Evolutionary conservation across 2,888 invertebrate species (phyloP).

Genomic region (Chirona hameri): DNA sequence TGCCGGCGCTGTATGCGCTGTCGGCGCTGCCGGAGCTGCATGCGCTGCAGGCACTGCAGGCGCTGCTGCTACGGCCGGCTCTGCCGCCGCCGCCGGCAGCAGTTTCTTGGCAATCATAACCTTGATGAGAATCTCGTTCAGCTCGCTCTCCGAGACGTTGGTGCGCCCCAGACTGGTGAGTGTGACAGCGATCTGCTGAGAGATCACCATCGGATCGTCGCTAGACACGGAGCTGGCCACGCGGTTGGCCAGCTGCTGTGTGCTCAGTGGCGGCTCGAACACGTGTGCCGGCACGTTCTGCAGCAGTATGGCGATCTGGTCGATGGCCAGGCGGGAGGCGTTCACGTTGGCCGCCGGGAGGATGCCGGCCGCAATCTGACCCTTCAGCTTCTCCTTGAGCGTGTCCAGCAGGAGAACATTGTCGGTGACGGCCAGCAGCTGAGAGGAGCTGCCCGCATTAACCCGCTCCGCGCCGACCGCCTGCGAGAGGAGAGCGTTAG

Average conservation of each 20-base stretch:
- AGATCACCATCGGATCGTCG: slow-evolving; percentile 71
- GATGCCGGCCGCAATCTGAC: slow-evolving; percentile 68
- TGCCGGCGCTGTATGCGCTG: too few relatives aligned
- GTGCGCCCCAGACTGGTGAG: slow-evolving; percentile 74
- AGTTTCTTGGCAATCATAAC: slow-evolving; percentile 28
- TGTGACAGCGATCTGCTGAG: slow-evolving; percentile 74
- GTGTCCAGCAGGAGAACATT: slow-evolving; percentile 74
- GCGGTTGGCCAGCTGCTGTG: slow-evolving; percentile 34
- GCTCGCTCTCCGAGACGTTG: slow-evolving; percentile 71
- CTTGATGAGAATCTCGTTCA: slow-evolving; percentile 73
- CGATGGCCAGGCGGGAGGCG: slow-evolving; percentile 69
- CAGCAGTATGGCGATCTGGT: slow-evolving; percentile 69
- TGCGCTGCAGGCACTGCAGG: too few relatives aligned
- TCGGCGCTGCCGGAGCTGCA: background rate
- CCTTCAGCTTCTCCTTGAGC: slow-evolving; percentile 78
- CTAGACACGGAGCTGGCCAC: slow-evolving; percentile 25
- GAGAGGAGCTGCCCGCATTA: slow-evolving; percentile 57
- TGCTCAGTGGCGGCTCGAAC: slow-evolving; percentile 44
- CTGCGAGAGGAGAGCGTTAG: slow-evolving; percentile 69
- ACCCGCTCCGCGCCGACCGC: slow-evolving; percentile 68
- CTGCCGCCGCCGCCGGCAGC: background rate
- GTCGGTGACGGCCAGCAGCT: slow-evolving; percentile 63
- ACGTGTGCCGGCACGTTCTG: slow-evolving; percentile 55
- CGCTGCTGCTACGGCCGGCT: background rate
- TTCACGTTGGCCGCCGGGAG: slow-evolving; percentile 60